These are phyloP conservation scores for Aythya fuligula DNA, from an alignment of 2,797 vertebrate species.

Conservation along the genomic window DNA sequence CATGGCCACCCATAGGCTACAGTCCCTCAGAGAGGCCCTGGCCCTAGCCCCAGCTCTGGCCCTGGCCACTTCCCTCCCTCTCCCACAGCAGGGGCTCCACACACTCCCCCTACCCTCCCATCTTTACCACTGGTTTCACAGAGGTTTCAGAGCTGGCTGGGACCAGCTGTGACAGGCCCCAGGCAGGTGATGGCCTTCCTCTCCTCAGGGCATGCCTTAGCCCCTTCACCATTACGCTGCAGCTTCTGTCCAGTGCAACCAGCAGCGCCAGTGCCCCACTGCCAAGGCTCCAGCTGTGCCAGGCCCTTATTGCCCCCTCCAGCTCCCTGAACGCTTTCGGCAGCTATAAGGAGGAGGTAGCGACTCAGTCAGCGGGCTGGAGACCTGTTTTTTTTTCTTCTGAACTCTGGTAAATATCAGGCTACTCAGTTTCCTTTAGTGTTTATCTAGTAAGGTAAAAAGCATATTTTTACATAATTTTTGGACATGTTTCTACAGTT, in stretches of 20 bases:
- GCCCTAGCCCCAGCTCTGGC: too few species aligned
- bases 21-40: background rate
- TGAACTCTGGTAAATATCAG: background rate
- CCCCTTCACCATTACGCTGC: accelerated
- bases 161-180: accelerated
- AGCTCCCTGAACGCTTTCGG: background rate
- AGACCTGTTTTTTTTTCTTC: background rate
- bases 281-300: accelerated
- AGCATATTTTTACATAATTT: background rate
- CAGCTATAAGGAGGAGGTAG: too few species aligned
- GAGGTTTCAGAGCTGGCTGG: background rate
- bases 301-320: background rate
- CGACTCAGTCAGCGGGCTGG: background rate
- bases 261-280: accelerated
- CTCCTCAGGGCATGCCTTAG: background rate
- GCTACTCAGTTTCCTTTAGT: background rate
- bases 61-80: background rate
- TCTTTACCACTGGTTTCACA: background rate
- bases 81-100: background rate
- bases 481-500: background rate
- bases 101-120: background rate
- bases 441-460: background rate
- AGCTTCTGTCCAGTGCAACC: accelerated
- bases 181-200: accelerated
- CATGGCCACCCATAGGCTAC: background rate